phyloP scores from a whole-genome alignment of 2,888 invertebrate genomes.

The Synergus japonicus region DNA sequence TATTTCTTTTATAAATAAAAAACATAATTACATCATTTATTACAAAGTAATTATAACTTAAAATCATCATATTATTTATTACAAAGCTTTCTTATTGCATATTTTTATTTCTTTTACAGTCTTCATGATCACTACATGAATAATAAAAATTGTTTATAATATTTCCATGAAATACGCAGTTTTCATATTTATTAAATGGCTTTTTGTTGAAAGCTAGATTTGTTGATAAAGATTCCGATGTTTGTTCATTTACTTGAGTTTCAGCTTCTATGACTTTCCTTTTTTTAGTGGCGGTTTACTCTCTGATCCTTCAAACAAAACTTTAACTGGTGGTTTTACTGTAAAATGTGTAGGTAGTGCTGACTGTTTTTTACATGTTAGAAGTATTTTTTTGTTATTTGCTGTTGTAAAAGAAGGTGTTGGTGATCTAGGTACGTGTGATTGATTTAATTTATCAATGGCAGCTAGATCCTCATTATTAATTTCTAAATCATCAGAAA shows the following conservation, averaged over 20 bases:
- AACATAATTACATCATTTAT: too few relatives aligned
- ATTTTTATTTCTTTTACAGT: too few relatives aligned
- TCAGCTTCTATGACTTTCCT: not conserved
- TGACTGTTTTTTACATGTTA: constrained; percentile 37
- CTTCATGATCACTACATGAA: not conserved
- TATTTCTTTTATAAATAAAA: too few relatives aligned
- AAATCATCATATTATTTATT: too few relatives aligned
- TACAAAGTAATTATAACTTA: too few relatives aligned
- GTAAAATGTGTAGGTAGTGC: constrained; percentile 40
- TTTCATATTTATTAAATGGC: too few relatives aligned
- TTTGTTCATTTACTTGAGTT: constrained; percentile 4
- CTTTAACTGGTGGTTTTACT: constrained; percentile 40
- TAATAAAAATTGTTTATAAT: constrained; percentile 39
- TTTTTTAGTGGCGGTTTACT: constrained; percentile 23
- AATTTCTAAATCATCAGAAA: constrained; percentile 44
- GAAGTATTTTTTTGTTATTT: constrained; percentile 6
- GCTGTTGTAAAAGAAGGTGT: constrained; percentile 29
- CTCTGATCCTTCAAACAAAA: not conserved
- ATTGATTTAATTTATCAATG: constrained; percentile 47
- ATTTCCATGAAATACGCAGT: constrained; percentile 43
- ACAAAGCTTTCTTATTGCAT: too few relatives aligned
- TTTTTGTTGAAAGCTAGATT: constrained; percentile 1
- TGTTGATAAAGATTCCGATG: too few relatives aligned
- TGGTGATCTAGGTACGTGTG: constrained; percentile 34
- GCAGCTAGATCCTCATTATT: constrained; percentile 45